Conservation (phyloP, 2,113 vertebrate species). For the Poicephalus gulielmi region DNA sequence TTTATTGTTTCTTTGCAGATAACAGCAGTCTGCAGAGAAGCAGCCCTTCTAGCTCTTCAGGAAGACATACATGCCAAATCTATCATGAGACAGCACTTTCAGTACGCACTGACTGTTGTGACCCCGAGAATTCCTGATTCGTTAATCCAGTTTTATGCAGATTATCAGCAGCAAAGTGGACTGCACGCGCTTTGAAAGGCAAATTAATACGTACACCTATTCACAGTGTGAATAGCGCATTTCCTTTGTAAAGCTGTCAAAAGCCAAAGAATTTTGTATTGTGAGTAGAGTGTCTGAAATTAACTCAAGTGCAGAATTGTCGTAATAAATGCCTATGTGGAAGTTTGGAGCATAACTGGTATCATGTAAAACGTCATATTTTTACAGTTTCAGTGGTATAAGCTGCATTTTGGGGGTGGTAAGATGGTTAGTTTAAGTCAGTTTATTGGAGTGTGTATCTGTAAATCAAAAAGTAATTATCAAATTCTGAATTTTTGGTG, state of each 20-base stretch:
- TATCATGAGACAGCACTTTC: slow-evolving; percentile 82
- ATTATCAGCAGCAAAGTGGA: slow-evolving; percentile 84
- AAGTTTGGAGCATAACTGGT: neutral
- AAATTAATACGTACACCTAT: neutral
- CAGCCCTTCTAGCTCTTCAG: slow-evolving; percentile 90
- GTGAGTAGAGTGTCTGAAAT: neutral
- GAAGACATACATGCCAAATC: slow-evolving; percentile 86
- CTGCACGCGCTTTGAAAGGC: slow-evolving; percentile 75
- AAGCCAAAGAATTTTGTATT: slow-evolving; percentile 1
- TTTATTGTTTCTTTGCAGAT: slow-evolving; percentile 81
- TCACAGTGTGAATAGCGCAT: neutral
- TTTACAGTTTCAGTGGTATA: neutral
- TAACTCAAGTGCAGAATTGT: neutral
- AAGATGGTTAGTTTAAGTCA: neutral
- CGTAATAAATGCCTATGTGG: neutral
- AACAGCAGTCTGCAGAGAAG: slow-evolving; percentile 91
- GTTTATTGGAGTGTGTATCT: neutral
- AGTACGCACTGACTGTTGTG: slow-evolving; percentile 78
- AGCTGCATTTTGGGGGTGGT: neutral
- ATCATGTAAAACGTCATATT: neutral
- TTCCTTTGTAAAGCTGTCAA: slow-evolving; percentile 42
- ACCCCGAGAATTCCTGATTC: slow-evolving; percentile 89
- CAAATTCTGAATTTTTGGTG: neutral
- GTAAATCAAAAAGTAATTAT: neutral
- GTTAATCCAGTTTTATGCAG: slow-evolving; percentile 84